Evolutionary conservation across 53 echinoderm and acorn worm genomes (phyloP).

Genomic region (Glandiceps talaboti): DNA sequence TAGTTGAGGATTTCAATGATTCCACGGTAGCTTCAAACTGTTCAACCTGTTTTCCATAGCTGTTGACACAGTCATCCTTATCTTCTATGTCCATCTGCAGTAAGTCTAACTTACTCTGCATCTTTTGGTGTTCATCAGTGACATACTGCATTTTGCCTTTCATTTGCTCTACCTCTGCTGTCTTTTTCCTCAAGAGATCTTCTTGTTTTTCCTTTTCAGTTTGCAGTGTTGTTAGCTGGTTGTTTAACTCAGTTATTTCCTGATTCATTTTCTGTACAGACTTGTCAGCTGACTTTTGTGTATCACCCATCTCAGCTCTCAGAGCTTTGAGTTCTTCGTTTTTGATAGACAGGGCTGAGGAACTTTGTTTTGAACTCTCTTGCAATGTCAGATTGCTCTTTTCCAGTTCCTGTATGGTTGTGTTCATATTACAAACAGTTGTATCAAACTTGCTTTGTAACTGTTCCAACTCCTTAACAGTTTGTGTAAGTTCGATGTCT

Average conservation of each 20-base stretch:
- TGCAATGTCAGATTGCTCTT: constrained; percentile 4
- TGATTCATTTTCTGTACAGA: neutral
- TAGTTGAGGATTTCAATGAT: constrained; percentile 15
- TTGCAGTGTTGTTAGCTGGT: constrained; percentile 11
- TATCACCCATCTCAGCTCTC: neutral
- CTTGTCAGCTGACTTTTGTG: neutral
- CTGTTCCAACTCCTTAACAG: neutral
- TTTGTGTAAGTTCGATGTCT: neutral
- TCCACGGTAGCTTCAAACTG: constrained; percentile 35
- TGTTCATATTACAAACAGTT: neutral
- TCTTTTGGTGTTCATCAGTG: constrained; percentile 40
- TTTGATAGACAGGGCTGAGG: neutral
- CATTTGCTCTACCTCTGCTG: constrained; percentile 29
- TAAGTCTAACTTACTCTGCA: constrained; percentile 54
- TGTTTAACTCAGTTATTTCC: neutral
- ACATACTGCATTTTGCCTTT: constrained; percentile 19
- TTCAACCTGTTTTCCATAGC: constrained; percentile 23
- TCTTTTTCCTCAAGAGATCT: constrained; percentile 33
- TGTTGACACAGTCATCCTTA: constrained; percentile 42
- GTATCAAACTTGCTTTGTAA: neutral
- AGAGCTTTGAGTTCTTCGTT: constrained; percentile 15
- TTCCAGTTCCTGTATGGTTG: neutral
- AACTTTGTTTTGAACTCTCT: constrained; percentile 11
- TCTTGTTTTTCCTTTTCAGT: constrained; percentile 31
- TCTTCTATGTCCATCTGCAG: constrained; percentile 83